phyloP scores from a whole-genome alignment of 2,888 invertebrate genomes.

The Eupithecia abbreviata region DNA sequence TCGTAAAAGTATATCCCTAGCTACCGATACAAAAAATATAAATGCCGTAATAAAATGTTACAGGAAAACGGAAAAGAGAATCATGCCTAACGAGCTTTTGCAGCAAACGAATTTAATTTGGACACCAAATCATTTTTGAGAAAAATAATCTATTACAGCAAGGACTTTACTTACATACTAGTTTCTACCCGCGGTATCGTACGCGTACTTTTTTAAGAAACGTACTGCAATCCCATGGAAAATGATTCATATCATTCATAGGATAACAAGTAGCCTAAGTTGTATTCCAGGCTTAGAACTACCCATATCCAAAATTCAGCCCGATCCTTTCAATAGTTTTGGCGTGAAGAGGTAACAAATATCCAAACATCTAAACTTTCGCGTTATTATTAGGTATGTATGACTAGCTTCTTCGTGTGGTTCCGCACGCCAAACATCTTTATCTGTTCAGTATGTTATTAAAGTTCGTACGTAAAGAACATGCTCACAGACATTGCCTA shows the following conservation, averaged over 20 bases:
- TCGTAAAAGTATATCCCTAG: conserved; percentile 35
- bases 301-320: not conserved
- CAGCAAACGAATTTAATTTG: conserved; percentile 11
- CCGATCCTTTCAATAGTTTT: not conserved
- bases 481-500: not conserved
- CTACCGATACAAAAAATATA: conserved; percentile 42
- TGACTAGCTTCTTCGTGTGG: too few species aligned
- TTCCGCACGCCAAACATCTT: too few species aligned
- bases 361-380: not conserved
- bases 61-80: conserved; percentile 31
- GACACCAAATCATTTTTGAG: not conserved
- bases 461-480: too few species aligned
- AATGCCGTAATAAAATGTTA: conserved; percentile 33
- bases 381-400: not conserved
- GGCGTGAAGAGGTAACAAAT: not conserved
- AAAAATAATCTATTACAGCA: not conserved
- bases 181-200: not conserved
- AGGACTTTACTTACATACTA: not conserved
- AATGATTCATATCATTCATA: not conserved
- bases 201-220: not conserved
- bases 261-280: not conserved
- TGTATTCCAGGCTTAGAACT: not conserved
- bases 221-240: not conserved
- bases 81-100: conserved; percentile 29
- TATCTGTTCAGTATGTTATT: too few species aligned